A percentile compares a stretch with the other conserved stretches of the same genome.
Conservation (phyloP, 2,113 vertebrate genomes). For the Chaetura pelagica region DNA sequence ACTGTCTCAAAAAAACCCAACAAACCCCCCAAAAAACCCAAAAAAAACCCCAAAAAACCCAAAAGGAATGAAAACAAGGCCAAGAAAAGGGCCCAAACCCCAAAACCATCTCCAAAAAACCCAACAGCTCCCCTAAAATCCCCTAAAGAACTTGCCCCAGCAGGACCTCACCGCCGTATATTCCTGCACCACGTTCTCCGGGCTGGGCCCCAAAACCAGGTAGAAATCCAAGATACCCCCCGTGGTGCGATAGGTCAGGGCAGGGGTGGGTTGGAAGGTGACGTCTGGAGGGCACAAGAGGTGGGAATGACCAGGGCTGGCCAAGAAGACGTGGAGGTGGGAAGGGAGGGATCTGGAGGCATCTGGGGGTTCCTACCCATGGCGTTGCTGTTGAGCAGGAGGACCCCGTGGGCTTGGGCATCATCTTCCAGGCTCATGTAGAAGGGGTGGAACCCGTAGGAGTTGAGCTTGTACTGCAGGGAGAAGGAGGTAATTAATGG, state of each 20-base stretch:
- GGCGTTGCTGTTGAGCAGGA: constrained; percentile 92
- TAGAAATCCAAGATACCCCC: constrained; percentile 94
- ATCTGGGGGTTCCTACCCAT: constrained; percentile 81
- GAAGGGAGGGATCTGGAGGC: too few species aligned
- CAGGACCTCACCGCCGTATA: constrained; percentile 82
- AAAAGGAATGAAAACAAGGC: too few species aligned
- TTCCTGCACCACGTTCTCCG: constrained; percentile 85
- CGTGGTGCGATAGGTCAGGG: constrained; percentile 85
- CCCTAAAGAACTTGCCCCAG: too few species aligned
- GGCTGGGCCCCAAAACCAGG: constrained; percentile 87
- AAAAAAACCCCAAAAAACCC: too few species aligned
- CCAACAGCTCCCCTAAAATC: too few species aligned
- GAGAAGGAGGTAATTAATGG: too few species aligned
- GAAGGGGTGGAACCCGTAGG: constrained; percentile 90
- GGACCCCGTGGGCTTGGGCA: constrained; percentile 84
- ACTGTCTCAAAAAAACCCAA: too few species aligned
- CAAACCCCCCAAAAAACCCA: too few species aligned
- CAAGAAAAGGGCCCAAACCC: too few species aligned
- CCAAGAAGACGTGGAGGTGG: too few species aligned
- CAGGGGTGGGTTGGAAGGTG: constrained; percentile 86
- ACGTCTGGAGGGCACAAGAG: constrained; percentile 78
- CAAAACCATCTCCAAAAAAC: too few species aligned
- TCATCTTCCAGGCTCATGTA: constrained; percentile 88
- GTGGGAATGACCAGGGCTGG: too few species aligned
- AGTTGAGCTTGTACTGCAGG: constrained; percentile 81